Percentiles rank a stretch among this genome's conserved stretches.
Evolutionary conservation across 2,888 invertebrate species (phyloP).

Genomic region (Limnephilus lunatus): DNA sequence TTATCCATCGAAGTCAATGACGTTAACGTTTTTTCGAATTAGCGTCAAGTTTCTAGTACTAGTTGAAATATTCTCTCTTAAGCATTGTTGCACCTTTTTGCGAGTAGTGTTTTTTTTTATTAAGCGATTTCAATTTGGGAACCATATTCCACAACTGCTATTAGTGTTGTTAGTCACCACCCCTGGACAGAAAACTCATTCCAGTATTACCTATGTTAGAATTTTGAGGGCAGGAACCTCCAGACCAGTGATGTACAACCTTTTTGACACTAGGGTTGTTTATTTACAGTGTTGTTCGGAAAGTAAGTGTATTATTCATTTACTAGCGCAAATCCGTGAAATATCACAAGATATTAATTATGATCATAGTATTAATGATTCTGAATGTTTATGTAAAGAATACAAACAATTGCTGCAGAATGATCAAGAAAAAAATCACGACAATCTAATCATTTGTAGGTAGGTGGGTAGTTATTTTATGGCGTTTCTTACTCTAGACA

Average conservation of each 20-base stretch:
- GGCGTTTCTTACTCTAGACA: too few species aligned
- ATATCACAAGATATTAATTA: too few species aligned
- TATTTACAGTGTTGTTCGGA: background rate
- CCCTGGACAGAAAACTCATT: background rate
- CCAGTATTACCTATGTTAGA: background rate
- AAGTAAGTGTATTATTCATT: too few species aligned
- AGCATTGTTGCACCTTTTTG: background rate
- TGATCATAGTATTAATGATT: too few species aligned
- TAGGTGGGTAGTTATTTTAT: too few species aligned
- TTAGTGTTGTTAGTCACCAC: background rate
- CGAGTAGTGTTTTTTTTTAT: background rate
- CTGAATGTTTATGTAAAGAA: too few species aligned
- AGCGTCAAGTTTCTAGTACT: background rate
- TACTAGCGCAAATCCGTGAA: too few species aligned
- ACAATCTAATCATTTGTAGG: too few species aligned
- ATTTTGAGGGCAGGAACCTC: background rate
- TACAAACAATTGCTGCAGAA: too few species aligned
- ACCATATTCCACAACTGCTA: background rate
- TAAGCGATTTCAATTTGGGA: conserved; percentile 22
- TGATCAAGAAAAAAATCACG: too few species aligned
- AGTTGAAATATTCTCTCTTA: background rate
- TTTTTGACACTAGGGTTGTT: background rate
- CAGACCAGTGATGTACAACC: background rate
- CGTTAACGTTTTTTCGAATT: background rate
- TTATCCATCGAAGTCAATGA: background rate